Conservation (phyloP, 2,113 vertebrate genomes). For the Apodemus sylvaticus region DNA sequence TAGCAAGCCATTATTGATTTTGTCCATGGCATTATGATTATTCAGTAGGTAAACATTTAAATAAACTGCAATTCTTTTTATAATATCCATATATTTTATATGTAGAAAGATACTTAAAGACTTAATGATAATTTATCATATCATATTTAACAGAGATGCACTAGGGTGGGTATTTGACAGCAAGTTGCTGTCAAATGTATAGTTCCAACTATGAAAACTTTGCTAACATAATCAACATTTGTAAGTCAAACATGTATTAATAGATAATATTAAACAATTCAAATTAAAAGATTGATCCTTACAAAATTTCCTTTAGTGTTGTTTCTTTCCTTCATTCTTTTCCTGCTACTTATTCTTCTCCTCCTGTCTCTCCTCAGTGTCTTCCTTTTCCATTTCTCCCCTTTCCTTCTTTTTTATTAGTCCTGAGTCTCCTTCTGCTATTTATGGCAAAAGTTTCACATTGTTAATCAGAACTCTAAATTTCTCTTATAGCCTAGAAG, state of each 20-base stretch:
- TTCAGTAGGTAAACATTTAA: not conserved
- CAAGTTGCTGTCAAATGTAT: not conserved
- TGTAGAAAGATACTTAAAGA: not conserved
- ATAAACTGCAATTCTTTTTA: not conserved
- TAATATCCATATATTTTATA: not conserved
- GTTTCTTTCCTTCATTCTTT: not conserved
- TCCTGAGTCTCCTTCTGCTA: not conserved
- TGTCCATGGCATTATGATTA: not conserved
- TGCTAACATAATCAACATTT: slow-evolving; percentile 32
- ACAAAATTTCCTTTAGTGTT: not conserved
- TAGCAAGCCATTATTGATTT: not conserved
- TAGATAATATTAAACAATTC: not conserved
- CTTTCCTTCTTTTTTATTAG: not conserved
- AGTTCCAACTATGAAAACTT: slow-evolving; percentile 38
- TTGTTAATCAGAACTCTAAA: not conserved
- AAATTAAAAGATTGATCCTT: not conserved
- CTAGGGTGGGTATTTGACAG: not conserved
- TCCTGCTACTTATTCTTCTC: not conserved
- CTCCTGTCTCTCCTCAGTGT: not conserved
- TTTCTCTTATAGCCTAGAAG: not conserved
- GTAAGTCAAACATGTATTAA: slow-evolving; percentile 28
- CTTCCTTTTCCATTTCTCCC: not conserved
- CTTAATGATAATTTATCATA: not conserved
- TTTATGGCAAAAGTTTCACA: not conserved
- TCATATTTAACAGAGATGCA: not conserved